These are phyloP conservation scores for Amblyopsis hoosieri DNA, from an alignment of 2,797 vertebrate genomes.

Conservation along the genomic window DNA sequence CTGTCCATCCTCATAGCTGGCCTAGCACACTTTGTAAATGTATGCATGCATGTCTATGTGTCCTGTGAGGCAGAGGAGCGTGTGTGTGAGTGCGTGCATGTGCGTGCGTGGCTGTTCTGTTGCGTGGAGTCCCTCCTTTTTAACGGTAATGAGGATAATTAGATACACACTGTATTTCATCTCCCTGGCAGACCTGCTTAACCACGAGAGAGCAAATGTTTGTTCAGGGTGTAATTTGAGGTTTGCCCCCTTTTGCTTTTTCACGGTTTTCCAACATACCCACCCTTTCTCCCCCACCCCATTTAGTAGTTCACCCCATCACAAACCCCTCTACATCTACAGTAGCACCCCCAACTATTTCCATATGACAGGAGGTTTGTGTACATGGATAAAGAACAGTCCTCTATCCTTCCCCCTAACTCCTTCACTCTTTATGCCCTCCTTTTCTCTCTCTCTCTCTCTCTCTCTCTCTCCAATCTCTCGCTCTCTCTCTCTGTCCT, in stretches of 20 bases:
- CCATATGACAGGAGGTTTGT: conserved; percentile 7
- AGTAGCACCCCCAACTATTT: neutral
- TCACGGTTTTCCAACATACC: conserved; percentile 17
- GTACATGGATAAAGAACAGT: neutral
- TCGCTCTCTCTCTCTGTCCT: conserved; percentile 2
- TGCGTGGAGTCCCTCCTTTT: conserved; percentile 40
- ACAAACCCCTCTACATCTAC: neutral
- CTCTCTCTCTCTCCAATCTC: neutral
- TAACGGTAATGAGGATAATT: conserved; percentile 56
- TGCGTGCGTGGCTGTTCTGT: conserved; percentile 6
- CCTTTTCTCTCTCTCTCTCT: conserved; percentile 23
- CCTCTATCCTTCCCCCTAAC: neutral
- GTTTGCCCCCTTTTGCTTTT: conserved; percentile 4
- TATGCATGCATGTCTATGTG: conserved; percentile 9
- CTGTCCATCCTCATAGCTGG: conserved; percentile 1
- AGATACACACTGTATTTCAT: conserved; percentile 53
- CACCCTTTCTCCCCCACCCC: neutral
- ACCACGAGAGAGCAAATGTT: conserved; percentile 52
- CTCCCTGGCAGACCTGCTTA: conserved; percentile 56
- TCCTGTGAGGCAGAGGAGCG: conserved; percentile 1
- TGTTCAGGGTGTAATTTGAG: conserved; percentile 58
- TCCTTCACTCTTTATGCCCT: neutral
- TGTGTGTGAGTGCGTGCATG: conserved; percentile 14
- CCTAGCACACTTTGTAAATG: neutral
- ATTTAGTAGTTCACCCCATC: too few relatives aligned